Conservation (phyloP, 2,797 vertebrate species). For the Harpagifer antarcticus region DNA sequence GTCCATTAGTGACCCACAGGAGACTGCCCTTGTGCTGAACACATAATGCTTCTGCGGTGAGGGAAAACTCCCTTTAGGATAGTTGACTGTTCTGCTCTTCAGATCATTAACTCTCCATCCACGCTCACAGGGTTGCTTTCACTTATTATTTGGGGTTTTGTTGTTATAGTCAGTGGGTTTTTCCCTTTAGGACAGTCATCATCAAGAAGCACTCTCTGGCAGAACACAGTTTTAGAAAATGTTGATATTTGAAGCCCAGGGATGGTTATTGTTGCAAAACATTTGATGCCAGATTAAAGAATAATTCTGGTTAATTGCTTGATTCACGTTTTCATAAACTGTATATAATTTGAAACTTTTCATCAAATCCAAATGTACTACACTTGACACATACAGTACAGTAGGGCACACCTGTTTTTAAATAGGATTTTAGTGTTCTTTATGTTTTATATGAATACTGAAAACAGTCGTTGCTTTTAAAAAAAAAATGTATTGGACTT, state of each 20-base stretch:
- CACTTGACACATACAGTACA: too few species aligned
- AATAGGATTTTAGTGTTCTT: too few species aligned
- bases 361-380: too few species aligned
- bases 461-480: too few species aligned
- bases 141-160: slow-evolving; percentile 40
- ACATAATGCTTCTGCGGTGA: slow-evolving; percentile 61
- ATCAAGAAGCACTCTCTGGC: slow-evolving; percentile 15
- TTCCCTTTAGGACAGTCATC: slow-evolving; percentile 16
- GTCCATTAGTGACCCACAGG: slow-evolving; percentile 72
- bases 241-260: background rate
- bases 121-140: slow-evolving; percentile 14
- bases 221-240: background rate
- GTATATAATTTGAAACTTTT: background rate
- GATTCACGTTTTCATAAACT: background rate
- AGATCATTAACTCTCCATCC: slow-evolving; percentile 61
- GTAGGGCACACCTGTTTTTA: too few species aligned
- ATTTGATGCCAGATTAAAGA: background rate
- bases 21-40: slow-evolving; percentile 54
- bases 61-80: slow-evolving; percentile 55
- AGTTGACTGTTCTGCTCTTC: slow-evolving; percentile 60
- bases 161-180: slow-evolving; percentile 18
- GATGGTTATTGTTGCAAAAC: background rate
- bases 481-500: too few species aligned
- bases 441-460: too few species aligned
- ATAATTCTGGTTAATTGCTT: background rate